phyloP scores from a whole-genome alignment of 2,113 vertebrate genomes.

The Cebus imitator region DNA sequence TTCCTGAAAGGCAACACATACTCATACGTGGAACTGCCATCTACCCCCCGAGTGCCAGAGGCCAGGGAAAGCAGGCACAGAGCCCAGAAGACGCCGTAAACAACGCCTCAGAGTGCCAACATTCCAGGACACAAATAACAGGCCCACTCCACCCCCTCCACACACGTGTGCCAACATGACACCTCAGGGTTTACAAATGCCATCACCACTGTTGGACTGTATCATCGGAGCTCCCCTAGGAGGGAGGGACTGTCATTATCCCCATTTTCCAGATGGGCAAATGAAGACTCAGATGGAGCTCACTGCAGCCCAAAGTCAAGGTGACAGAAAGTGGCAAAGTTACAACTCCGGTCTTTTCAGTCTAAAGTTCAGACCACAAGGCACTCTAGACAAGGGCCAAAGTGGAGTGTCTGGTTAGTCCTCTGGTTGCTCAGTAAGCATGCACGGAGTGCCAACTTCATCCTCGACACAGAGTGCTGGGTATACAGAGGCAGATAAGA shows the following conservation, averaged over 20 bases:
- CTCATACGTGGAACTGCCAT: neutral
- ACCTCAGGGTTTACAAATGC: neutral
- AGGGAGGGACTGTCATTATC: neutral
- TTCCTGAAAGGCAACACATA: neutral
- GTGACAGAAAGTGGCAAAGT: neutral
- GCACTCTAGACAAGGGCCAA: no score
- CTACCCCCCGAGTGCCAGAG: neutral
- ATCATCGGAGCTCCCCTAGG: neutral
- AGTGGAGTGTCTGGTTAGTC: neutral
- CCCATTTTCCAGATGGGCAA: neutral
- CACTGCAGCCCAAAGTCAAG: neutral
- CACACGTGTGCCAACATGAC: neutral
- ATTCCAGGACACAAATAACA: neutral
- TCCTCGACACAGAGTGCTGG: neutral
- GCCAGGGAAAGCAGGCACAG: neutral
- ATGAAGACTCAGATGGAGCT: neutral
- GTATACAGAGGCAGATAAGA: neutral
- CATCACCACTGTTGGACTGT: neutral
- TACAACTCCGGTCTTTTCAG: neutral
- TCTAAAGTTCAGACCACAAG: neutral
- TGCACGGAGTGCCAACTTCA: neutral
- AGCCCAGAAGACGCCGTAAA: neutral
- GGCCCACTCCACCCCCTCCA: no score
- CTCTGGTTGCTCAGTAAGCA: neutral
- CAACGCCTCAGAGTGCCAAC: neutral